A percentile compares a stretch with the other conserved stretches of the same genome.
These are phyloP conservation scores for Ceratosolen fusciceps DNA, from an alignment of 1,140 invertebrate species.

Conservation along the genomic window DNA sequence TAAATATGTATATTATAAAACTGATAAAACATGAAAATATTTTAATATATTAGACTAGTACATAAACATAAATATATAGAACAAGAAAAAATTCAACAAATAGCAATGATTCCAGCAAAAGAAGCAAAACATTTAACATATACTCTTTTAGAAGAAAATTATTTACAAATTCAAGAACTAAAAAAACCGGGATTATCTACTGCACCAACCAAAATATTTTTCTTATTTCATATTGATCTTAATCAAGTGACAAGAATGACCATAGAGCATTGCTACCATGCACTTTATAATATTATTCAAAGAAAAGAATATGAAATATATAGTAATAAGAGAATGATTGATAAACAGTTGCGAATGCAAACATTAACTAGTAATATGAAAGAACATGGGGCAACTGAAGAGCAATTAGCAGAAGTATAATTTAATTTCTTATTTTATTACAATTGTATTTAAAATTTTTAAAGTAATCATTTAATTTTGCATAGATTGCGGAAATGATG, in stretches of 20 bases:
- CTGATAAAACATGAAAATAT: no score
- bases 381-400: slow-evolving; percentile 80
- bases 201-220: slow-evolving; percentile 79
- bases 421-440: slow-evolving; percentile 17
- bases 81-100: slow-evolving; percentile 88
- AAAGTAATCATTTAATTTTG: no score
- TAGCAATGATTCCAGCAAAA: slow-evolving; percentile 90
- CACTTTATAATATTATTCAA: slow-evolving; percentile 80
- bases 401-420: slow-evolving; percentile 82
- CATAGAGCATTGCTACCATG: slow-evolving; percentile 83
- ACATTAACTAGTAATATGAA: slow-evolving; percentile 83
- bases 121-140: slow-evolving; percentile 89
- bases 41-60: slow-evolving; percentile 76
- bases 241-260: slow-evolving; percentile 80
- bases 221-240: slow-evolving; percentile 82
- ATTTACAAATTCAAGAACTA: slow-evolving; percentile 79
- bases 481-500: slow-evolving; percentile 82
- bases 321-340: slow-evolving; percentile 82
- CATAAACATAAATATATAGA: slow-evolving; percentile 84
- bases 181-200: slow-evolving; percentile 68
- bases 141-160: slow-evolving; percentile 85
- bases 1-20: neutral
- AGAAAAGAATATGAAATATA: slow-evolving; percentile 76
- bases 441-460: slow-evolving; percentile 36
- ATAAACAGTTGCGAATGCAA: slow-evolving; percentile 88